phyloP scores from a whole-genome alignment of 2,888 invertebrate species.

The Electrophaes corylata region DNA sequence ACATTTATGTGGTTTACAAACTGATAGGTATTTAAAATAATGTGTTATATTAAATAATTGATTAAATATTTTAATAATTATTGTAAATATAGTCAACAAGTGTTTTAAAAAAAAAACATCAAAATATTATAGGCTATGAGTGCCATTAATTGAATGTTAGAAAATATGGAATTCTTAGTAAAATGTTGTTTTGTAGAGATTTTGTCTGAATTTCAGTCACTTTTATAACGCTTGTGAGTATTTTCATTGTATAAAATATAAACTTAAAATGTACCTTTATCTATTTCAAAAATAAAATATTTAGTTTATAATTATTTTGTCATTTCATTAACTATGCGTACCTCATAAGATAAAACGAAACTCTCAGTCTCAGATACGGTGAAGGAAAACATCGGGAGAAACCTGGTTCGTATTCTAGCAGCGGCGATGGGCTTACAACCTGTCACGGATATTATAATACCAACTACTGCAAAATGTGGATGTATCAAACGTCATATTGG shows the following conservation, averaged over 20 bases:
- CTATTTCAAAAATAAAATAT: constrained; percentile 31
- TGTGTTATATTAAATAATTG: constrained; percentile 8
- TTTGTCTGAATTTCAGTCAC: constrained; percentile 32
- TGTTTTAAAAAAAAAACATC: constrained; percentile 38
- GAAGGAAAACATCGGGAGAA: too few species aligned
- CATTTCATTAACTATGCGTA: too few species aligned
- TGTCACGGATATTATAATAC: too few species aligned
- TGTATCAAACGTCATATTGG: too few species aligned
- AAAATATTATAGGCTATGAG: constrained; percentile 77
- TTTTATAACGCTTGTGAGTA: constrained; percentile 31
- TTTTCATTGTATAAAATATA: constrained; percentile 32
- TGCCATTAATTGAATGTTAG: constrained; percentile 66
- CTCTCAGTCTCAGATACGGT: too few species aligned
- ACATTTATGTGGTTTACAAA: background rate
- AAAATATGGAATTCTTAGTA: constrained; percentile 22
- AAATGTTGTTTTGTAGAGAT: constrained; percentile 31
- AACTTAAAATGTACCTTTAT: constrained; percentile 36
- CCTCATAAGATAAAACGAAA: too few species aligned
- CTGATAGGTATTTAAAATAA: constrained; percentile 5
- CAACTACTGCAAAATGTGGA: too few species aligned
- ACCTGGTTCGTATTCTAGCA: too few species aligned
- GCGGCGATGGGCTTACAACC: too few species aligned
- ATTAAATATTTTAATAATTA: constrained; percentile 12
- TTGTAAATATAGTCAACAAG: constrained; percentile 38
- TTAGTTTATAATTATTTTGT: constrained; percentile 5